These are phyloP conservation scores for Brachypteracias leptosomus DNA, from an alignment of 2,113 vertebrate genomes.

Conservation along the genomic window DNA sequence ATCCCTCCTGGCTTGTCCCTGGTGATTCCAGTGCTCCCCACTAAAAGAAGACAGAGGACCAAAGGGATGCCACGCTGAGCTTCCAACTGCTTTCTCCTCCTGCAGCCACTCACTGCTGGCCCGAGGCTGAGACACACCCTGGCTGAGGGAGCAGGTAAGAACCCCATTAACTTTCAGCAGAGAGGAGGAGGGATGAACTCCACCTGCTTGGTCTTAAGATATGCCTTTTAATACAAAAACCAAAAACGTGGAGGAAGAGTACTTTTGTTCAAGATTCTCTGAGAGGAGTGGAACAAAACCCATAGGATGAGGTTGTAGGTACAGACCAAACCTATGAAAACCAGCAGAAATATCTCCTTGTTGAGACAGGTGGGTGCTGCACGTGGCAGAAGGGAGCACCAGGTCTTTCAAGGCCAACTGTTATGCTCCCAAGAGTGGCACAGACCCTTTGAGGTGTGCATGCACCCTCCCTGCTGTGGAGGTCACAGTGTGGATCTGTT, in stretches of 20 bases:
- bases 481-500: neutral
- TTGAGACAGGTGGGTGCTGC: neutral
- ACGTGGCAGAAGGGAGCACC: fast-evolving
- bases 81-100: neutral
- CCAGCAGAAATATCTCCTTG: neutral
- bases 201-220: neutral
- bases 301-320: neutral
- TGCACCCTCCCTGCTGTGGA: neutral
- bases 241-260: neutral
- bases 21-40: neutral
- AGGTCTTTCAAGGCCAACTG: neutral
- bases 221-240: neutral
- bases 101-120: neutral
- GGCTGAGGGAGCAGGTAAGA: neutral
- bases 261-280: neutral
- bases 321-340: neutral
- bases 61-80: neutral
- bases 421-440: neutral
- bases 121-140: fast-evolving
- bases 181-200: neutral
- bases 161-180: neutral
- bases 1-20: neutral
- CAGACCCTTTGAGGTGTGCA: fast-evolving
- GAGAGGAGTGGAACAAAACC: neutral
- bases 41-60: neutral